Percentiles rank a stretch among this genome's conserved stretches.
phyloP scores from a whole-genome alignment of 2,797 vertebrate species.

The Tapirus indicus region DNA sequence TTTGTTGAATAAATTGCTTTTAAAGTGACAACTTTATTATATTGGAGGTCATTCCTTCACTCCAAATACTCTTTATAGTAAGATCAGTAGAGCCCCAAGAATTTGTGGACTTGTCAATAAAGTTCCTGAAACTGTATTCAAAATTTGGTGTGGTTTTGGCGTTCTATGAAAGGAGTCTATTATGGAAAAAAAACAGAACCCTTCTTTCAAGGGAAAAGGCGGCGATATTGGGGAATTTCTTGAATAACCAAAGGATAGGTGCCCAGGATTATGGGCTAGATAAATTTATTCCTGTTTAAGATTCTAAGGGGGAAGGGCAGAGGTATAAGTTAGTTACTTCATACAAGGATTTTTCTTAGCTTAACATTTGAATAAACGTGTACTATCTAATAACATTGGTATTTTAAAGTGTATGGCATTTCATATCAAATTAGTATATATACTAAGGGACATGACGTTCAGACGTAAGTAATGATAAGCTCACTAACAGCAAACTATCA shows the following conservation, averaged over 20 bases:
- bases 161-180: not conserved
- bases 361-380: slow-evolving; percentile 39
- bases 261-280: not conserved
- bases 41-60: not conserved
- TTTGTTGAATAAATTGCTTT: slow-evolving; percentile 71
- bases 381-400: not conserved
- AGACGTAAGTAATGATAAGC: slow-evolving; percentile 11
- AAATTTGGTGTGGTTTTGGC: slow-evolving; percentile 38
- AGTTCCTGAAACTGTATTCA: slow-evolving; percentile 48
- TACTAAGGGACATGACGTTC: not conserved
- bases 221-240: not conserved
- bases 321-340: not conserved
- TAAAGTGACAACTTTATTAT: slow-evolving; percentile 50
- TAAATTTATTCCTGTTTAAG: slow-evolving; percentile 4
- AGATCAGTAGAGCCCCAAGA: slow-evolving; percentile 23
- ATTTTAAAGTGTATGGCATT: slow-evolving; percentile 48
- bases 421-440: slow-evolving; percentile 11
- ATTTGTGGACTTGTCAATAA: slow-evolving; percentile 46
- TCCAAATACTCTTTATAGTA: not conserved
- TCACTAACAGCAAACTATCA: not conserved
- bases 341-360: slow-evolving; percentile 41
- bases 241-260: not conserved
- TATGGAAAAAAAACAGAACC: not conserved
- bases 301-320: not conserved
- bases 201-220: slow-evolving; percentile 41